phyloP scores from a whole-genome alignment of 2,888 invertebrate genomes.

The Euproctis similis region DNA sequence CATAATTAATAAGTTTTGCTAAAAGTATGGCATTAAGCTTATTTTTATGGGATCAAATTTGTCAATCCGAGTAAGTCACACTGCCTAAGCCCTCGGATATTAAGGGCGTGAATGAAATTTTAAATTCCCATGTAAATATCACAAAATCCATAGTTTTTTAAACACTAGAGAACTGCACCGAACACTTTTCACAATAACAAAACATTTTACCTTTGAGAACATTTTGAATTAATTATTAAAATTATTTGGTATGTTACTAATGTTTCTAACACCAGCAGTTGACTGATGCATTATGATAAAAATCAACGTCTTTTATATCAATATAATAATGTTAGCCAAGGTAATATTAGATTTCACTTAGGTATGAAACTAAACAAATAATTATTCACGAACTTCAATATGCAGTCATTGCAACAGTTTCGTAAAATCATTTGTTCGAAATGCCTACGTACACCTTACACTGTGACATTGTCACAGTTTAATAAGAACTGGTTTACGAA shows the following conservation, averaged over 20 bases:
- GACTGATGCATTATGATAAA: conserved; percentile 51
- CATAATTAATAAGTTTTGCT: no score
- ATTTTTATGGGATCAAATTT: no score
- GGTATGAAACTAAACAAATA: conserved; percentile 27
- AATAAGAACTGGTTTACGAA: conserved; percentile 34
- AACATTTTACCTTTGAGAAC: conserved; percentile 52
- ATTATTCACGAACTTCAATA: conserved; percentile 38
- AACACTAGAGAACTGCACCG: no score
- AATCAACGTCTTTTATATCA: conserved; percentile 60
- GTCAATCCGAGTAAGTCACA: no score
- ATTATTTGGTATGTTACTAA: conserved; percentile 30
- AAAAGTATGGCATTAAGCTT: no score
- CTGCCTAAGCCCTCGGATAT: no score
- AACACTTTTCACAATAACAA: no score
- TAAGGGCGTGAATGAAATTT: no score
- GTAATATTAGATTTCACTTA: conserved; percentile 61
- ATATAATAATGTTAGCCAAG: conserved; percentile 55
- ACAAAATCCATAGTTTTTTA: no score
- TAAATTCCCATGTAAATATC: no score
- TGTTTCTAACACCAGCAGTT: conserved; percentile 31
- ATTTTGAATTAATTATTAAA: conserved; percentile 31
- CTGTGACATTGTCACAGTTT: conserved; percentile 42
- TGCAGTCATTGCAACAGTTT: conserved; percentile 37
- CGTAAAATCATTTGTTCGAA: conserved; percentile 39
- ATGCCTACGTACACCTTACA: conserved; percentile 29